These are phyloP conservation scores for Leptothorax acervorum DNA, from an alignment of 2,888 invertebrate species.

Conservation along the genomic window DNA sequence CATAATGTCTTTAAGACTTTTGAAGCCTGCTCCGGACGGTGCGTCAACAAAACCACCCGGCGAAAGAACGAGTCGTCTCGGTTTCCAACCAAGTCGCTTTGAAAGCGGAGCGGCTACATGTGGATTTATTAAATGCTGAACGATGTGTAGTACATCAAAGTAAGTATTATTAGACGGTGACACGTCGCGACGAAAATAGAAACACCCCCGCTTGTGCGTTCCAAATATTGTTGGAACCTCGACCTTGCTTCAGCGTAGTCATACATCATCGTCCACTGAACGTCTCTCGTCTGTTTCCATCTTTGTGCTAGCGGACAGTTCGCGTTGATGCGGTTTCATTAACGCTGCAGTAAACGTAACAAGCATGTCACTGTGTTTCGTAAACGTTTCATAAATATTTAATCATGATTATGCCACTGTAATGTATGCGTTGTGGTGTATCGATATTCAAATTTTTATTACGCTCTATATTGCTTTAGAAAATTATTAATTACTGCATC, in stretches of 20 bases:
- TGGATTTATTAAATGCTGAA: constrained; percentile 81
- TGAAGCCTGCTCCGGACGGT: neutral
- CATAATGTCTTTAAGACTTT: constrained; percentile 19
- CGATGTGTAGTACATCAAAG: constrained; percentile 82
- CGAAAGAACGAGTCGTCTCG: constrained; percentile 16
- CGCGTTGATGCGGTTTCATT: constrained; percentile 19
- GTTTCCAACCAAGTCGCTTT: constrained; percentile 65
- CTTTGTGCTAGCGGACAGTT: constrained; percentile 23
- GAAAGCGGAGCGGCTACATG: constrained; percentile 73
- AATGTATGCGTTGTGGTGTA: neutral
- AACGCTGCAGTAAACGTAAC: neutral
- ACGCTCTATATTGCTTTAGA: neutral
- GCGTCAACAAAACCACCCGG: constrained; percentile 10
- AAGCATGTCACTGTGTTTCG: constrained; percentile 5
- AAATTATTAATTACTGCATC: constrained; percentile 15
- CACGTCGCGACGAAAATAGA: constrained; percentile 73
- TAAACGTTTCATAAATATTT: constrained; percentile 18
- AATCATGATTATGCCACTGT: neutral
- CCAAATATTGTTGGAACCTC: constrained; percentile 54
- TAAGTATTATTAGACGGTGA: constrained; percentile 79
- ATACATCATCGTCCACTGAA: constrained; percentile 48
- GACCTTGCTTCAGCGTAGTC: constrained; percentile 51
- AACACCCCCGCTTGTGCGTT: constrained; percentile 74
- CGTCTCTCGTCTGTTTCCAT: constrained; percentile 26
- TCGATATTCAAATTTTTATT: neutral